Evolutionary conservation across 2,888 invertebrate species (phyloP).

Genomic region (Platycheirus albimanus): DNA sequence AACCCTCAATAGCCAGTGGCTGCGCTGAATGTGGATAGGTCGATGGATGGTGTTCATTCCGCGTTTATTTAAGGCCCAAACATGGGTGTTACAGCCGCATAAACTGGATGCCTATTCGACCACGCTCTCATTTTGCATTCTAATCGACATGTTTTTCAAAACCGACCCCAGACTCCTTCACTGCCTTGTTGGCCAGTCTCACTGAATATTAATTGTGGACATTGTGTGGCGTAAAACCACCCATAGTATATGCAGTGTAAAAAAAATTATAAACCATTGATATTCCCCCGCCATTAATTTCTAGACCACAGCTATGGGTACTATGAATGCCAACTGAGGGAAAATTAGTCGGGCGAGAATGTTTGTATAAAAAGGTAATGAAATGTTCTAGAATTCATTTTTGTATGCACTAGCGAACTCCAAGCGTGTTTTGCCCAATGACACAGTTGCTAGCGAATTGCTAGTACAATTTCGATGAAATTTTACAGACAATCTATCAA

Average conservation of each 20-base stretch:
- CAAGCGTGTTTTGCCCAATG: too few species aligned
- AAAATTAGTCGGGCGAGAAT: too few species aligned
- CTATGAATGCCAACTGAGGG: neutral
- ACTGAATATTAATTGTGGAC: slow-evolving; percentile 54
- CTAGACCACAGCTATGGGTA: slow-evolving; percentile 26
- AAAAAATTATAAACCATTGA: neutral
- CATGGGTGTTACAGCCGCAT: slow-evolving; percentile 26
- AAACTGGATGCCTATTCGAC: slow-evolving; percentile 54
- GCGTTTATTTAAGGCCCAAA: slow-evolving; percentile 55
- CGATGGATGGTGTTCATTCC: slow-evolving; percentile 55
- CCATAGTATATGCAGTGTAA: neutral
- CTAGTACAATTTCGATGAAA: too few species aligned
- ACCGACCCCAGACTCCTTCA: neutral
- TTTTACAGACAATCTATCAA: too few species aligned
- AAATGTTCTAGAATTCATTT: too few species aligned
- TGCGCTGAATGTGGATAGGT: slow-evolving; percentile 34
- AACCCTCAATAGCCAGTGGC: slow-evolving; percentile 1
- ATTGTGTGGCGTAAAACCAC: slow-evolving; percentile 1
- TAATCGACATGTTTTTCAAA: slow-evolving; percentile 32
- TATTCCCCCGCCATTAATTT: slow-evolving; percentile 11
- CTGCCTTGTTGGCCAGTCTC: slow-evolving; percentile 9
- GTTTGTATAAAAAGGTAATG: too few species aligned
- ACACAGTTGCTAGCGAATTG: too few species aligned
- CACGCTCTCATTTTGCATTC: slow-evolving; percentile 44
- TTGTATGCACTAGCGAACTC: too few species aligned